Percentiles rank a stretch among this genome's conserved stretches.
Conservation (phyloP, 2,797 vertebrate species). For the Coregonus suidteri region DNA sequence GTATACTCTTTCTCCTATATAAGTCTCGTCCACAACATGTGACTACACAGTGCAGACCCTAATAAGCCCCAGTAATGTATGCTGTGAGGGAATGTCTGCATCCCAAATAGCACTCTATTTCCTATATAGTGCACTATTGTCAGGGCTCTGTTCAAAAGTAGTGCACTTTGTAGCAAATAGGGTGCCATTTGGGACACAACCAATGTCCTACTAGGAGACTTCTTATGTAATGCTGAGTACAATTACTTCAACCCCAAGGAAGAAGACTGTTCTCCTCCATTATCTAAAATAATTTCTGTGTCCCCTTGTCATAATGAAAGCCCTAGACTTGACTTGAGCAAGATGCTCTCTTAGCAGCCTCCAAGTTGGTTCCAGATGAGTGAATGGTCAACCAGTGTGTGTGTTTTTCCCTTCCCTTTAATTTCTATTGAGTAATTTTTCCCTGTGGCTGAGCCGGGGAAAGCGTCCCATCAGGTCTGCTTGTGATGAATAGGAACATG, state of each 20-base stretch:
- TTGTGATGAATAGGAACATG: neutral
- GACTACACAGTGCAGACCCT: neutral
- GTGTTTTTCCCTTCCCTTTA: neutral
- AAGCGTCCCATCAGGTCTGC: neutral
- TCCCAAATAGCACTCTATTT: neutral
- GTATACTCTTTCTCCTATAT: too few relatives aligned
- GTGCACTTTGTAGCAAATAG: neutral
- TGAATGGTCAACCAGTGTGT: neutral
- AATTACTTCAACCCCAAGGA: neutral
- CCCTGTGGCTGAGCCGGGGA: neutral
- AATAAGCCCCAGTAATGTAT: neutral
- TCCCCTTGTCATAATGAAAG: slow-evolving; percentile 4
- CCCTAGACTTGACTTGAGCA: neutral
- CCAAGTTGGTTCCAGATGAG: neutral
- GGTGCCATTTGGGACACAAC: neutral
- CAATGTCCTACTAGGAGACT: neutral
- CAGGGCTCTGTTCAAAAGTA: neutral
- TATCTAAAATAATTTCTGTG: neutral
- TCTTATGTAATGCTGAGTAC: neutral
- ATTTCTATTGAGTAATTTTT: neutral
- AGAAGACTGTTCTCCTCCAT: neutral
- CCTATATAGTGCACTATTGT: neutral
- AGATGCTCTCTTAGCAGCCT: neutral
- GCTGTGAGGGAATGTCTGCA: neutral
- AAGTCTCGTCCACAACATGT: neutral